Evolutionary conservation across 2,113 vertebrate species (phyloP), one percentile per base, ranked within the genome.

Genomic region (Dasyurus viverrinus): DNA sequence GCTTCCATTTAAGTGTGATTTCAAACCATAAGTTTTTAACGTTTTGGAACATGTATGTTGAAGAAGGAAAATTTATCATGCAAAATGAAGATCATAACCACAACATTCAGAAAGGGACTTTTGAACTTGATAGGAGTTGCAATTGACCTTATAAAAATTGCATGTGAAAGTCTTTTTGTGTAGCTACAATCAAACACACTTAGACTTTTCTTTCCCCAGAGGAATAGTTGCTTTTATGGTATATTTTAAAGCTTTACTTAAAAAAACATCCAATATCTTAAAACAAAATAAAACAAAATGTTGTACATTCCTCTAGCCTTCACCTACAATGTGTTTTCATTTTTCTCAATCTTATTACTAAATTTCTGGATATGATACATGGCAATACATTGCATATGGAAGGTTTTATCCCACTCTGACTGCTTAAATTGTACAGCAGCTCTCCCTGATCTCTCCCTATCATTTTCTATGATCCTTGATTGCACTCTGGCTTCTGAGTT

Each of bases 231-330:
- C 30, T 95, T 98, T 98, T 98, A 96, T 52, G 92, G 92, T 53
- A 36, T 0, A 23, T 98, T 97, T 97, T 97, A 98, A 97, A 94
- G 91, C 95, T 97, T 98, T 98, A 94, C 97, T 98, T 98, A 96
- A 97, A 98, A 47, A 98, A 97, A 54, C 94, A 96, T 96, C 96
- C 93, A 96, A 91, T n/a, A 89, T 97, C 91, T 97, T 93, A 97
- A 96, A 97, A 91, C 93, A 96, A 84, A 91, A 60, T 24, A 97
- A 96, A 97, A 91, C 93, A 95, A 84, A 91, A 60, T 24, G 52
- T 92, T 93, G 53, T 95, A 57, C 1, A 95, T 97, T 96, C 95
- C 96, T 91, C 97, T 54, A 97, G 92, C 76, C 89, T 25, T 52
- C 54, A 3, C 92, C 92, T 48, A 92, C 93, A 97, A 94, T 94